A percentile compares a stretch with the other conserved stretches of the same genome.
These are phyloP conservation scores for Rynchops niger DNA, from an alignment of 2,113 vertebrate species.

Conservation along the genomic window DNA sequence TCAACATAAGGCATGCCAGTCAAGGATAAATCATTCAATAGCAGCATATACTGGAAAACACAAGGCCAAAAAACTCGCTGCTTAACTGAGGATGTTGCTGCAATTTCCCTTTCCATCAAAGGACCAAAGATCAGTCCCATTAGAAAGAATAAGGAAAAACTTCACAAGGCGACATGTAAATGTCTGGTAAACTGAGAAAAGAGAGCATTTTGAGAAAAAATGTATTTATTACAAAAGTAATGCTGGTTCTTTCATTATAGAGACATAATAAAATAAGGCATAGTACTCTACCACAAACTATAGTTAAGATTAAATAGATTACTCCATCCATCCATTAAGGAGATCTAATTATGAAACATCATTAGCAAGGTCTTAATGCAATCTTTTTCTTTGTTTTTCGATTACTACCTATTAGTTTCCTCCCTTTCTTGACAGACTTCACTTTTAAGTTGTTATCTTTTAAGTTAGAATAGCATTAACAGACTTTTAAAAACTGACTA, in stretches of 20 bases:
- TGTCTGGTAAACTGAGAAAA: background rate
- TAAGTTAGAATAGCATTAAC: background rate
- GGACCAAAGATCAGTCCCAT: background rate
- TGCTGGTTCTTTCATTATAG: background rate
- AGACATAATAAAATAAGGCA: background rate
- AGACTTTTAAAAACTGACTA: background rate
- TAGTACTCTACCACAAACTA: background rate
- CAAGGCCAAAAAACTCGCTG: background rate
- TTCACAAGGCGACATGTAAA: background rate
- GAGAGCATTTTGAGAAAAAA: background rate
- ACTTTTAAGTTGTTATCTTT: background rate
- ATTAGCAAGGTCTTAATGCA: background rate
- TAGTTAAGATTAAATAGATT: conserved; percentile 25
- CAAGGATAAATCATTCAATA: background rate
- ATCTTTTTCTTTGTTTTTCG: background rate
- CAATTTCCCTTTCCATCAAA: background rate
- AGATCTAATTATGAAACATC: conserved; percentile 28
- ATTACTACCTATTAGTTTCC: conserved; percentile 13
- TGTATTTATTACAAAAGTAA: background rate
- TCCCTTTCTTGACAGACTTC: conserved; percentile 25
- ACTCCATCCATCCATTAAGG: conserved; percentile 5
- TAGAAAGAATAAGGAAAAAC: background rate
- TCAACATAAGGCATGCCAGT: background rate
- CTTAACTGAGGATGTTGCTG: background rate
- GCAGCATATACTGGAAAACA: background rate